Conservation (phyloP, 2,888 invertebrate genomes). For the Brenthis daphne region DNA sequence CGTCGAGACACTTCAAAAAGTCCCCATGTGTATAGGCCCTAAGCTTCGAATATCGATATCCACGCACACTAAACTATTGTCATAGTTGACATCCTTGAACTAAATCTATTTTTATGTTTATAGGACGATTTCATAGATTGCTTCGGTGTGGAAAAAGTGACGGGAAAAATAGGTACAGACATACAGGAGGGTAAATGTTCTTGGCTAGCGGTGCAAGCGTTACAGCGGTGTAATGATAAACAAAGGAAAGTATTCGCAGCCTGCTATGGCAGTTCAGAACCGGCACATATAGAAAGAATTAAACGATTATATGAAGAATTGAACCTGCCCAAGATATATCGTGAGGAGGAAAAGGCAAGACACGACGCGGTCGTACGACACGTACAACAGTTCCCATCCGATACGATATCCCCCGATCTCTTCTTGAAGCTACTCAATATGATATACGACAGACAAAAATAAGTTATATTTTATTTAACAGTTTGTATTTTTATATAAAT, state of each 20-base stretch:
- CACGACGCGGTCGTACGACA: conserved; percentile 78
- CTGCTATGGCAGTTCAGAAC: conserved; percentile 87
- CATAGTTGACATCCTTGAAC: neutral
- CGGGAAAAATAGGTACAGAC: conserved; percentile 94
- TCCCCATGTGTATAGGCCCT: no score
- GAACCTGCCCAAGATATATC: conserved; percentile 85
- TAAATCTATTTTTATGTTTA: conserved; percentile 14
- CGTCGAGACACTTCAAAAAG: no score
- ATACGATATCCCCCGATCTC: conserved; percentile 84
- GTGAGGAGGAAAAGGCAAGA: conserved; percentile 87
- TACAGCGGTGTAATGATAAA: conserved; percentile 85
- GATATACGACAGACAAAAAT: conserved; percentile 81
- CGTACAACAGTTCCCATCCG: conserved; percentile 30
- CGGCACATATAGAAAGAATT: conserved; percentile 80
- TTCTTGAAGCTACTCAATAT: conserved; percentile 89
- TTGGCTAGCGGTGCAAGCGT: conserved; percentile 93
- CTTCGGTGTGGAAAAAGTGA: conserved; percentile 90
- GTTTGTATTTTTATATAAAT: conserved; percentile 3
- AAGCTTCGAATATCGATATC: no score
- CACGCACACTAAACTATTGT: neutral
- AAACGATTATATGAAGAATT: conserved; percentile 81
- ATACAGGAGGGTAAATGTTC: conserved; percentile 97
- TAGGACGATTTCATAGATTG: conserved; percentile 94
- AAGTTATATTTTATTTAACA: neutral
- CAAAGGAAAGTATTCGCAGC: conserved; percentile 82